phyloP scores from a whole-genome alignment of 2,888 invertebrate genomes.

The Lasius platythorax region DNA sequence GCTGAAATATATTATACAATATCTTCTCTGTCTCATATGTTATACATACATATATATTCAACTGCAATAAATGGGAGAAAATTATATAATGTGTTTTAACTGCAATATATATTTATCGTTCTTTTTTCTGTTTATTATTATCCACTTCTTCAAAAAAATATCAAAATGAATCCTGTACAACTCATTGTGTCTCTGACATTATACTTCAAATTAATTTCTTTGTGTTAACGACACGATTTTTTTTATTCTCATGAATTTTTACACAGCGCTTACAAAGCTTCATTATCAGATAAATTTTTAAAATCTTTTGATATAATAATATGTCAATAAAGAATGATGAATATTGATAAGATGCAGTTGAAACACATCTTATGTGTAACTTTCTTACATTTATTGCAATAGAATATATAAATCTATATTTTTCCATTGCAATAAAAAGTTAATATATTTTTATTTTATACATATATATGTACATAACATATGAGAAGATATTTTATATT shows the following conservation, averaged over 20 bases:
- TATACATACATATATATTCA: conserved; percentile 22
- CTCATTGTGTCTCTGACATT: conserved; percentile 51
- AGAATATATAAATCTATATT: neutral
- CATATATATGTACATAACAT: too few relatives aligned
- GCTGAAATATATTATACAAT: conserved; percentile 46
- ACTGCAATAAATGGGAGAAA: conserved; percentile 59
- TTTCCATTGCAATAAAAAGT: too few relatives aligned
- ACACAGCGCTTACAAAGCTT: conserved; percentile 30
- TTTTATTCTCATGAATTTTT: conserved; percentile 18
- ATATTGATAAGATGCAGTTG: neutral
- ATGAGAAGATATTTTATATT: neutral
- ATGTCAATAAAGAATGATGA: neutral
- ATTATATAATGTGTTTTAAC: conserved; percentile 55
- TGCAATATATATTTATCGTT: conserved; percentile 62
- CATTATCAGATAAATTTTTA: conserved; percentile 38
- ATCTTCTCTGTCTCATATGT: conserved; percentile 45
- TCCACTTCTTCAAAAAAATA: conserved; percentile 47
- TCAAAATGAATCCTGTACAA: conserved; percentile 35
- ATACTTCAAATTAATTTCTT: conserved; percentile 62
- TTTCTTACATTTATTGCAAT: neutral
- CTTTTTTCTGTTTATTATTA: conserved; percentile 55
- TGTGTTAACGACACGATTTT: conserved; percentile 56
- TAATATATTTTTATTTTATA: too few relatives aligned
- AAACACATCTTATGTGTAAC: neutral
- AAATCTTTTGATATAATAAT: conserved; percentile 40